Base-by-base conservation (phyloP, 1,140 invertebrate species). In the Carposina sasakii region DNA sequence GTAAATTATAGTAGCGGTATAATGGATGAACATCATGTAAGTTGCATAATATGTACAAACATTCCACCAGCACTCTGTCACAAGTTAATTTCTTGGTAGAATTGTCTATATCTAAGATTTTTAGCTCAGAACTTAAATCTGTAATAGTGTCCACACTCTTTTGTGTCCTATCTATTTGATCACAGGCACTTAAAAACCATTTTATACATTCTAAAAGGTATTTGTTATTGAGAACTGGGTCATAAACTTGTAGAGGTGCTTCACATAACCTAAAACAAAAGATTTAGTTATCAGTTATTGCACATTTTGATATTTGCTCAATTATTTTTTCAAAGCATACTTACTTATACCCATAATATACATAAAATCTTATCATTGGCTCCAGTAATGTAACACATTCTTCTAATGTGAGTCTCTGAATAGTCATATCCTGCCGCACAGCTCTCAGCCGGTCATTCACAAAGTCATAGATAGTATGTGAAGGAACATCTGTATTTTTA, bases 391-490 rank as follows among this genome's bases (percentile, higher is more conserved):
- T 57, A 24, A 91, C 87, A 48, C 85, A 87, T 16, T 85, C 55
- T n/a, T 57, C 23, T 10, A 81, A 77, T 17, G 77, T 62, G 0
- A 93, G 62, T 37, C 88, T 85, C 72, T 95, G 93, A 45, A 95
- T 91, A 0, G 90, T 88, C 63, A 93, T 85, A 72, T 96, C 94
- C 75, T 95, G 93, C 15, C 93, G 79, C 4, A 95, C 86, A 1
- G 92, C 88, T 60, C 92, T 78, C 31, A 95, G 70, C 20, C 94
- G 85, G 71, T 96, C 93, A 69, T 91, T 89, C 17, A 94, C 82
- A 79, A 92, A 96, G 62, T 94, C 90, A 56, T 94, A 95, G 13
- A 91, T 74, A 2, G 84, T 51, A 48, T 71, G 52, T 85, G 87
- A 90, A 16, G 87, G 74, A 1, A 86, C 67, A 57, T 88, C 82